Evolutionary conservation across 1,140 invertebrate genomes (phyloP).

Genomic region (Calosoma granatense): DNA sequence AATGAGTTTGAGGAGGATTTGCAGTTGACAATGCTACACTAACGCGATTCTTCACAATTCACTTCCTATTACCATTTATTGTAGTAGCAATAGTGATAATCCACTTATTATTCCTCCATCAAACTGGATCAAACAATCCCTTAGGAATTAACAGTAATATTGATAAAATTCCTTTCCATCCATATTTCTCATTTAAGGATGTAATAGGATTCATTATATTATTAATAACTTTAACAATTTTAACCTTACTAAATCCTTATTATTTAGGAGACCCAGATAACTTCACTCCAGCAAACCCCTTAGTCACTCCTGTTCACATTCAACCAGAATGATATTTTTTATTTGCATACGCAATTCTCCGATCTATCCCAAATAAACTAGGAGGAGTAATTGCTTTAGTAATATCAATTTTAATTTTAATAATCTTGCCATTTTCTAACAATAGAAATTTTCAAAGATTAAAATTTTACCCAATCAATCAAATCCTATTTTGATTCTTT

Average conservation of each 20-base stretch:
- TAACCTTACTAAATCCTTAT: slow-evolving; percentile 43
- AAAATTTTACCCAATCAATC: slow-evolving; percentile 44
- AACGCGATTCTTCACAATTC: slow-evolving; percentile 61
- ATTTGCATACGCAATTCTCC: slow-evolving; percentile 65
- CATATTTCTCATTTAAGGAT: slow-evolving; percentile 50
- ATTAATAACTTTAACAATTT: slow-evolving; percentile 35
- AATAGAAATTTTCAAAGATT: slow-evolving; percentile 41
- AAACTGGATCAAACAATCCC: slow-evolving; percentile 49
- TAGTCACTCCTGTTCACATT: slow-evolving; percentile 58
- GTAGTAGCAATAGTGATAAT: slow-evolving; percentile 44
- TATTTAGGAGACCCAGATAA: slow-evolving; percentile 55
- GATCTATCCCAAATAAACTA: slow-evolving; percentile 63
- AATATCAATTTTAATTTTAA: slow-evolving; percentile 50
- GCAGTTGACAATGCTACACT: slow-evolving; percentile 55
- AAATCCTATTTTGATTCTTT: slow-evolving; percentile 49
- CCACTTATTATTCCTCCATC: slow-evolving; percentile 50
- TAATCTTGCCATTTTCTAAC: slow-evolving; percentile 41
- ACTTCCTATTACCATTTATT: slow-evolving; percentile 60
- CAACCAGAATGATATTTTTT: slow-evolving; percentile 69
- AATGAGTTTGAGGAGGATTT: slow-evolving; percentile 60
- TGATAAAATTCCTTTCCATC: slow-evolving; percentile 51
- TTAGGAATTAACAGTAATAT: slow-evolving; percentile 46
- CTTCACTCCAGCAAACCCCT: slow-evolving; percentile 55
- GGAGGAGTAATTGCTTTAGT: slow-evolving; percentile 56
- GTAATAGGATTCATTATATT: slow-evolving; percentile 44